A percentile compares a stretch with the other conserved stretches of the same genome.
Conservation (phyloP, 2,888 invertebrate species). For the Drosophila paranaensis region DNA sequence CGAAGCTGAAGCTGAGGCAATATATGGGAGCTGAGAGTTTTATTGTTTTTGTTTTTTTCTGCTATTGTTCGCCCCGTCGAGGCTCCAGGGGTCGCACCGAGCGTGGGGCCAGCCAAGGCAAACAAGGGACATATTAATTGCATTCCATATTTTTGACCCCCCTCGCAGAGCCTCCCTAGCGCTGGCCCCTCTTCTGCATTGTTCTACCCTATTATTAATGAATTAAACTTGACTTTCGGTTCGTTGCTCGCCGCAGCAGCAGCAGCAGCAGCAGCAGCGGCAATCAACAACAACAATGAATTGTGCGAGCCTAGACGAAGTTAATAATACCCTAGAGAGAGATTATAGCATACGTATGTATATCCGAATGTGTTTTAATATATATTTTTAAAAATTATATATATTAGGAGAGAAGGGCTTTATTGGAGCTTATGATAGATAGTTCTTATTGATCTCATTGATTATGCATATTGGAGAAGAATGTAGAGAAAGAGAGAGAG, state of each 20-base stretch:
- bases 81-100: constrained; percentile 8
- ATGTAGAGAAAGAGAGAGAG: no score
- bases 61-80: constrained; percentile 55
- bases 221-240: constrained; percentile 84
- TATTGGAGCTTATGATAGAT: not conserved
- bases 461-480: not conserved
- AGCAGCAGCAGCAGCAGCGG: constrained; percentile 13
- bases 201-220: constrained; percentile 70
- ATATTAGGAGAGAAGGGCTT: not conserved
- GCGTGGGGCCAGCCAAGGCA: constrained; percentile 11
- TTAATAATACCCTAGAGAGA: constrained; percentile 29
- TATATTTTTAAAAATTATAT: not conserved
- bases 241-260: constrained; percentile 64
- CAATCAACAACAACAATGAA: constrained; percentile 7
- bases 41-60: constrained; percentile 4
- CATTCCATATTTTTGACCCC: constrained; percentile 73
- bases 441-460: not conserved
- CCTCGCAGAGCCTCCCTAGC: not conserved
- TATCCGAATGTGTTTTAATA: not conserved
- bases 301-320: constrained; percentile 11
- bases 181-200: constrained; percentile 16
- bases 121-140: constrained; percentile 74
- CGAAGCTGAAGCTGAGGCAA: not conserved
- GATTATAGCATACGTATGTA: not conserved
- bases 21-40: constrained; percentile 36